These are phyloP conservation scores for Drosophila littoralis DNA, from an alignment of 1,140 invertebrate species.

Conservation along the genomic window DNA sequence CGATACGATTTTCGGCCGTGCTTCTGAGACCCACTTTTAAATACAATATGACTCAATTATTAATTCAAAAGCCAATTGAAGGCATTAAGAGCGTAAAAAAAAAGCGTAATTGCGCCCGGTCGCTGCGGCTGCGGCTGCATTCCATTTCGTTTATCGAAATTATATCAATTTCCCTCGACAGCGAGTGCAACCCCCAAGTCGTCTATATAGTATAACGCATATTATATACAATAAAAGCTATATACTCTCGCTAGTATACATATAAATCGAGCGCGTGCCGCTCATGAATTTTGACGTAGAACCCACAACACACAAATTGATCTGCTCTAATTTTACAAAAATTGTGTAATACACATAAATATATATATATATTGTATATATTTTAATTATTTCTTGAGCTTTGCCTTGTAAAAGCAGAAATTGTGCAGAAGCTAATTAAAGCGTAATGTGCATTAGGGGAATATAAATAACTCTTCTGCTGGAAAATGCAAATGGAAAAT, in stretches of 20 bases:
- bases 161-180: slow-evolving; percentile 67
- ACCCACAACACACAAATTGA: slow-evolving; percentile 24
- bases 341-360: slow-evolving; percentile 5
- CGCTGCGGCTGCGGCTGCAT: slow-evolving; percentile 50
- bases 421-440: slow-evolving; percentile 22
- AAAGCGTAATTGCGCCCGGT: slow-evolving; percentile 68
- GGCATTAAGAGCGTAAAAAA: slow-evolving; percentile 78
- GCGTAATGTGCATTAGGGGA: no score
- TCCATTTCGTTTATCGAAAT: slow-evolving; percentile 75
- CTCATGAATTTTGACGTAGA: slow-evolving; percentile 7
- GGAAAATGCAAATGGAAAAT: slow-evolving; percentile 10
- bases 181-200: slow-evolving; percentile 23
- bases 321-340: slow-evolving; percentile 47
- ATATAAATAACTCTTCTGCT: neutral
- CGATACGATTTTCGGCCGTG: neutral
- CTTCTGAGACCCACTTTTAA: slow-evolving; percentile 28
- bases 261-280: neutral
- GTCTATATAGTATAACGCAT: neutral
- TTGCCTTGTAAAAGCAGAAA: slow-evolving; percentile 27
- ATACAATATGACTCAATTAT: slow-evolving; percentile 76
- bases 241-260: no score
- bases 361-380: neutral
- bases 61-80: slow-evolving; percentile 83
- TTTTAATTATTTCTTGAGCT: slow-evolving; percentile 48
- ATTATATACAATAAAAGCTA: neutral